Conservation (phyloP, 1,140 invertebrate genomes). For the Diploscapter pachys region DNA sequence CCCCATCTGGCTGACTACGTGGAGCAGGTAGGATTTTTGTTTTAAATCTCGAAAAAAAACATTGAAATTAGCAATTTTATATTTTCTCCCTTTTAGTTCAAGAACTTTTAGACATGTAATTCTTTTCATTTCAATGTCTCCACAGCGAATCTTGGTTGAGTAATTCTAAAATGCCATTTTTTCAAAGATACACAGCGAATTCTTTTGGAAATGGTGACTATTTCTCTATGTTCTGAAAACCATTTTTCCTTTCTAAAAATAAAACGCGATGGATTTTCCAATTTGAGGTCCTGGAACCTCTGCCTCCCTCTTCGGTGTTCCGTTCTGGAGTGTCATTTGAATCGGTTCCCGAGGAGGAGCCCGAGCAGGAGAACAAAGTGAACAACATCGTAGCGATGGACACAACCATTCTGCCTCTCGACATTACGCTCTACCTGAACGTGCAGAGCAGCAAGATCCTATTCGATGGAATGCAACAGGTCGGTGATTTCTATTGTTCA, state of each 20-base stretch:
- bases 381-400: conserved; percentile 45
- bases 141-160: too few relatives aligned
- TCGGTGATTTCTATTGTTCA: conserved; percentile 3
- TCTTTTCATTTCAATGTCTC: too few relatives aligned
- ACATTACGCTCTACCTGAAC: conserved; percentile 96
- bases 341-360: conserved; percentile 45
- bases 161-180: too few relatives aligned
- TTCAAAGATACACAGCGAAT: too few relatives aligned
- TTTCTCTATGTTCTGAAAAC: not conserved
- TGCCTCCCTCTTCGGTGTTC: conserved; percentile 60
- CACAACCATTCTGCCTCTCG: conserved; percentile 85
- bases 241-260: not conserved
- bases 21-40: conserved; percentile 67
- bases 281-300: conserved; percentile 71
- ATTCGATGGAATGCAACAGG: conserved; percentile 64
- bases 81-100: too few relatives aligned
- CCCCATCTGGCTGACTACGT: conserved; percentile 89
- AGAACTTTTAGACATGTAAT: too few relatives aligned
- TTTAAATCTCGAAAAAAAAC: too few relatives aligned
- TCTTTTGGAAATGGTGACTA: conserved; percentile 61
- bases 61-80: too few relatives aligned
- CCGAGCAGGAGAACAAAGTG: conserved; percentile 36
- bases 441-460: conserved; percentile 93
- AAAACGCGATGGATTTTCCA: too few relatives aligned
- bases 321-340: conserved; percentile 22